Base-by-base conservation (phyloP, 2,797 vertebrate species). In the Pteropus rufus region DNA sequence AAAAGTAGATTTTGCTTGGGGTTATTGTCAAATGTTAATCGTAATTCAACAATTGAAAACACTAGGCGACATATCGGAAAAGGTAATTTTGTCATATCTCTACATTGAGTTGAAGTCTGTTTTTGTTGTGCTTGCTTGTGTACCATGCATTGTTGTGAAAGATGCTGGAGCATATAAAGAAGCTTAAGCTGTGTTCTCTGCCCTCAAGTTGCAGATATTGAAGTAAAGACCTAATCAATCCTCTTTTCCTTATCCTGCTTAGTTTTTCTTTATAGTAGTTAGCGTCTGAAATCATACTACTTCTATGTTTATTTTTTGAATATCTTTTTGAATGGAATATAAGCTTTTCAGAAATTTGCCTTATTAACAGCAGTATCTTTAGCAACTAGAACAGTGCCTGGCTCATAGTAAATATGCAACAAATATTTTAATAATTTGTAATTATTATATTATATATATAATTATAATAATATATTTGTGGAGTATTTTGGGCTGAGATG, bases 21-120 rank as follows among this genome's bases (percentile, higher is more conserved):
- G n/a, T 99, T 99, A 95, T 98, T 99, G 91, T 99, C 99, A 92
- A 99, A 99, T 0, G 99, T 99, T 62, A 99, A 99, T 98, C 99
- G 99, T 94, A 99, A 99, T 98, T 99, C 99, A 0, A 99, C 99
- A 0, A 99, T 99, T 41, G 99, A 99, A 98, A 99, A 99, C 98
- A 99, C 99, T 14, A 99, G 99, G 16, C 98, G 99, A 87, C 99
- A 99, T 97, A 99, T 99, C 81, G 99, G 99, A 95, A 99, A 99
- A 99, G 99, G 99, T 99, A 98, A 97, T 91, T 62, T 65, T 93
- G 62, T 80, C 41, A 41, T 89, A 95, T 96, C 29, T 39, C 23
- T 94, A 1, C 2, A 2, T 92, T 88, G 23, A 10, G 1, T 87
- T 95, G 82, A 76, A 73, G 60, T 58, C 12, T 64, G 21, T 69